Evolutionary conservation across 2,888 invertebrate species (phyloP).

Genomic region (Eupeodes latifasciatus): DNA sequence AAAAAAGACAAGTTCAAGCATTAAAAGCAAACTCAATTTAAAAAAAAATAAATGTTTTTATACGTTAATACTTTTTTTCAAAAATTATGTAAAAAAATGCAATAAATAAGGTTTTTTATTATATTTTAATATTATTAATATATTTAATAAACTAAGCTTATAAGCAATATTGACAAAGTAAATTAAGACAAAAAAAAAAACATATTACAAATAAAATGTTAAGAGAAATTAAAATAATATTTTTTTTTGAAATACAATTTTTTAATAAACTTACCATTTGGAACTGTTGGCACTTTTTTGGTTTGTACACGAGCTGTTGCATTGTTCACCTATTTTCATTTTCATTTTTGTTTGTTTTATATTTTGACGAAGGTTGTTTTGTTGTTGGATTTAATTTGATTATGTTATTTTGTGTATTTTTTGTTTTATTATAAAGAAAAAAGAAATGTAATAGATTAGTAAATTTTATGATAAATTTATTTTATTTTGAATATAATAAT

Average conservation of each 20-base stretch:
- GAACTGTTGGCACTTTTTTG: constrained; percentile 94
- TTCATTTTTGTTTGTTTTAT: neutral
- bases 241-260: neutral
- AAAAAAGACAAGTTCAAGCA: constrained; percentile 55
- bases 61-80: too few species aligned
- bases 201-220: constrained; percentile 56
- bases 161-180: constrained; percentile 10
- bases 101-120: constrained; percentile 3
- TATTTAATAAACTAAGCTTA: constrained; percentile 25
- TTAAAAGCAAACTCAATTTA: constrained; percentile 23
- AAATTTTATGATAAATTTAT: constrained; percentile 37
- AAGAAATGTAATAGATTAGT: constrained; percentile 71
- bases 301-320: constrained; percentile 99
- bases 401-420: constrained; percentile 28
- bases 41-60: neutral
- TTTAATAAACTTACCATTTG: constrained; percentile 90
- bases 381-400: constrained; percentile 40
- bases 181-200: neutral
- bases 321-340: constrained; percentile 95
- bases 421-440: constrained; percentile 23
- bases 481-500: constrained; percentile 32
- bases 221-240: constrained; percentile 40
- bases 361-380: constrained; percentile 21
- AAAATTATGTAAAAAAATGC: constrained; percentile 33
- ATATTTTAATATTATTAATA: neutral